Percentiles rank a stretch among this genome's conserved stretches.
These are phyloP conservation scores for Papilio dardanus DNA, from an alignment of 1,140 invertebrate species.

Conservation along the genomic window DNA sequence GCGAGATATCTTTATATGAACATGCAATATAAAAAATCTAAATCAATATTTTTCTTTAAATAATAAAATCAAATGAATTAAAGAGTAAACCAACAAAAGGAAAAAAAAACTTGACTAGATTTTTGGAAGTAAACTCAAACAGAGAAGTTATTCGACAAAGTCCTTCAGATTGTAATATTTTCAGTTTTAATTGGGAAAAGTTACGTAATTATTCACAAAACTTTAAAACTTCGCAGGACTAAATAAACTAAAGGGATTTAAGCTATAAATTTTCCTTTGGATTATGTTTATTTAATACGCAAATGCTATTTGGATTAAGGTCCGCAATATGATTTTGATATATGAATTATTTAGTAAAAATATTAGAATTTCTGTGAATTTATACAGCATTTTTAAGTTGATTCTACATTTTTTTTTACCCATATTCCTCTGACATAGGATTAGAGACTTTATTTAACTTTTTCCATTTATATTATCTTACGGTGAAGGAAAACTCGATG, in stretches of 20 bases:
- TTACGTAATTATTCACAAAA: conserved; percentile 22
- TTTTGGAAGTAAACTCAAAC: neutral
- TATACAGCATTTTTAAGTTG: too few relatives aligned
- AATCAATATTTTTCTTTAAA: too few relatives aligned
- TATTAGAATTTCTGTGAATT: neutral
- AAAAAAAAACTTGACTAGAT: too few relatives aligned
- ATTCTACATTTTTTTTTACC: too few relatives aligned
- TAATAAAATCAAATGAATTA: too few relatives aligned
- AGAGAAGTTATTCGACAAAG: neutral
- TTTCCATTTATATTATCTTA: too few relatives aligned
- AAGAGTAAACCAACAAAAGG: too few relatives aligned
- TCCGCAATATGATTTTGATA: neutral
- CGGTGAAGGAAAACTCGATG: too few relatives aligned
- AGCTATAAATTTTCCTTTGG: neutral
- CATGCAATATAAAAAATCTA: too few relatives aligned
- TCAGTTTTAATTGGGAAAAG: conserved; percentile 25
- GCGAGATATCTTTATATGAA: too few relatives aligned
- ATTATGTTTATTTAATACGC: conserved; percentile 11
- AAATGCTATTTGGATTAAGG: neutral
- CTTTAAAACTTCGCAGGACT: neutral
- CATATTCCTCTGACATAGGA: too few relatives aligned
- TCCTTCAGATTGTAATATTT: conserved; percentile 22
- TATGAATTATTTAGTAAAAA: neutral
- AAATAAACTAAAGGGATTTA: conserved; percentile 9
- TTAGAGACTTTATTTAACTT: too few relatives aligned